These are phyloP conservation scores for Heptranchias perlo DNA, from an alignment of 2,113 vertebrate genomes.

Conservation along the genomic window DNA sequence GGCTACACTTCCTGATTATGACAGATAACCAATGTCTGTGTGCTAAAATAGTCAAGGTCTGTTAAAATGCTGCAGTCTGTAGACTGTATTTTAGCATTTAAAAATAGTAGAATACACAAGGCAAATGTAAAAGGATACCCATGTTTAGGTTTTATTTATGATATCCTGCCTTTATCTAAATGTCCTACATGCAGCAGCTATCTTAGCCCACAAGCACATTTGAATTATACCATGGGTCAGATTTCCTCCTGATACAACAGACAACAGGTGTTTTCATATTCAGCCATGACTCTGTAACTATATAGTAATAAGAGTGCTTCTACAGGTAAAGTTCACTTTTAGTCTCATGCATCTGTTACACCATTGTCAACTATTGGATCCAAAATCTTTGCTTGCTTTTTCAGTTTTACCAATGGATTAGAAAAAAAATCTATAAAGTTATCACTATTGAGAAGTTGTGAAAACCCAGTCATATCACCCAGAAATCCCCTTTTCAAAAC, in stretches of 20 bases:
- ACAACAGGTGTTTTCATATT: slow-evolving; percentile 1
- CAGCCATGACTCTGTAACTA: not conserved
- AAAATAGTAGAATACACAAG: not conserved
- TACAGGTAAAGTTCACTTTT: not conserved
- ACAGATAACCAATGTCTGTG: not conserved
- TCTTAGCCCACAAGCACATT: not conserved
- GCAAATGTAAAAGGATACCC: not conserved
- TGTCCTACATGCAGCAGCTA: not conserved
- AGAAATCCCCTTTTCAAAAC: too few species aligned
- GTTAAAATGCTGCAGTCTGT: not conserved
- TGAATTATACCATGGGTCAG: not conserved
- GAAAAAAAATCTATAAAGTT: too few species aligned
- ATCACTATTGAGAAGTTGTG: too few species aligned
- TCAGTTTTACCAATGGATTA: too few species aligned
- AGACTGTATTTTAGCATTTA: not conserved
- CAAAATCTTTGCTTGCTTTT: not conserved
- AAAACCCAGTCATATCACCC: too few species aligned
- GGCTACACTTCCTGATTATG: not conserved
- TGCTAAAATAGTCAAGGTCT: not conserved
- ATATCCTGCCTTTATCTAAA: not conserved
- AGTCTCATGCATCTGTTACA: not conserved
- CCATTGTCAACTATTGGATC: not conserved
- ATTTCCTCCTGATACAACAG: not conserved
- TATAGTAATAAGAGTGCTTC: not conserved
- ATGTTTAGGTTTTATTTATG: not conserved